Evolutionary conservation across 2,797 vertebrate genomes (phyloP).

Genomic region (Paratrypauchen microcephalus): DNA sequence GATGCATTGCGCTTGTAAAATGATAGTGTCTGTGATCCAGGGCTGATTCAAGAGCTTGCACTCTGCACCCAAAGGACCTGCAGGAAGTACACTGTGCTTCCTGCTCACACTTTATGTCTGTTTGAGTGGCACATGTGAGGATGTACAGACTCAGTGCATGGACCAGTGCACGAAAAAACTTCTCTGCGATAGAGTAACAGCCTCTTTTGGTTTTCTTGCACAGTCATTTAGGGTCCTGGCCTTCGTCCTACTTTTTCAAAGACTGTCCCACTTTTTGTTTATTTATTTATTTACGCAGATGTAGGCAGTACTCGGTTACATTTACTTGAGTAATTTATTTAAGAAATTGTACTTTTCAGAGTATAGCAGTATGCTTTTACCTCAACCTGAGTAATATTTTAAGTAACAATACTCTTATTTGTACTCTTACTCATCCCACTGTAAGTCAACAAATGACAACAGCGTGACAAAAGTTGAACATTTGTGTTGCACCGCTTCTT

Average conservation of each 20-base stretch:
- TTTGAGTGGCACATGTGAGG: background rate
- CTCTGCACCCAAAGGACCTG: slow-evolving; percentile 16
- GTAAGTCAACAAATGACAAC: no score
- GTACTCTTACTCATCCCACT: no score
- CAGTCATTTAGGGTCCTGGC: background rate
- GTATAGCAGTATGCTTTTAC: no score
- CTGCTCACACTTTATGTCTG: slow-evolving; percentile 4
- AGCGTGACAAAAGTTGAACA: no score
- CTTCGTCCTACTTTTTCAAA: background rate
- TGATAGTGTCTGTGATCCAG: slow-evolving; percentile 18
- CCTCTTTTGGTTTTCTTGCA: background rate
- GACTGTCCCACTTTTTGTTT: background rate
- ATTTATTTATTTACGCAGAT: background rate
- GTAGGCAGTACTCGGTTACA: no score
- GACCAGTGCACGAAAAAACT: background rate
- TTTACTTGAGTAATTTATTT: no score
- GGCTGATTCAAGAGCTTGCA: slow-evolving; percentile 24
- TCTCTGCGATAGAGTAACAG: background rate
- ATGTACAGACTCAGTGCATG: background rate
- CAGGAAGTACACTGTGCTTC: slow-evolving; percentile 11
- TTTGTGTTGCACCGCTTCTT: no score
- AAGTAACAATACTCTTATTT: no score
- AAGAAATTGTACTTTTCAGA: no score
- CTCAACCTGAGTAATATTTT: no score
- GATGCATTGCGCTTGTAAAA: slow-evolving; percentile 28